phyloP scores from a whole-genome alignment of 2,113 vertebrate genomes.

The Nannospalax galili region DNA sequence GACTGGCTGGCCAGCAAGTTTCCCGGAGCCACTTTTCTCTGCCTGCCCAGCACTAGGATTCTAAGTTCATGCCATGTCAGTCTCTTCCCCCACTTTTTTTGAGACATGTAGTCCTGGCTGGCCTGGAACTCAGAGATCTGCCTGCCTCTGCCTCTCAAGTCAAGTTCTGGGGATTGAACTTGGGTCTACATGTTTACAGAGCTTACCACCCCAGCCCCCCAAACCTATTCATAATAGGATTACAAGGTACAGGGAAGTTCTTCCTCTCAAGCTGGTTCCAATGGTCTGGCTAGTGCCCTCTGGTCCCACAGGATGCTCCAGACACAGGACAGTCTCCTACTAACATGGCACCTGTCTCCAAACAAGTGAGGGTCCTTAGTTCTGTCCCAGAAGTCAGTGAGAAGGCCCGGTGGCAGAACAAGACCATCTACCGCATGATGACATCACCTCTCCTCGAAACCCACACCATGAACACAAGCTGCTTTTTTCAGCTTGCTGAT shows the following conservation, averaged over 20 bases:
- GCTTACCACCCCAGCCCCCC: background rate
- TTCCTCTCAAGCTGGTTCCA: background rate
- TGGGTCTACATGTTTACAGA: background rate
- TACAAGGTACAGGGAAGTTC: background rate
- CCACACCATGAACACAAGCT: background rate
- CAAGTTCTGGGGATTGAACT: background rate
- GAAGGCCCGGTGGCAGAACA: background rate
- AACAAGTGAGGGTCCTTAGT: background rate
- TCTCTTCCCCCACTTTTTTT: background rate
- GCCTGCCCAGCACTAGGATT: too few species aligned
- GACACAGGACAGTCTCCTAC: background rate
- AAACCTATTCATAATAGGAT: background rate
- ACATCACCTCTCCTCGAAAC: background rate
- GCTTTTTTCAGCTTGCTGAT: background rate
- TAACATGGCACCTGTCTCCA: background rate
- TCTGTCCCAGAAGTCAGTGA: background rate
- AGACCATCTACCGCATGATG: constrained; percentile 36
- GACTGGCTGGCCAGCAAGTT: background rate
- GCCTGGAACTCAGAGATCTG: too few species aligned
- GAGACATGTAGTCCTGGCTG: too few species aligned
- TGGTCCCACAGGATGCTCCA: background rate
- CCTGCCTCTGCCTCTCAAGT: too few species aligned
- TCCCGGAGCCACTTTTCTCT: background rate
- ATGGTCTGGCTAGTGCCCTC: background rate
- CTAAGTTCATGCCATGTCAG: too few species aligned